Evolutionary conservation across 2,888 invertebrate species (phyloP), one percentile per base, ranked within the genome.

Genomic region (Ryuthela nishihirai): DNA sequence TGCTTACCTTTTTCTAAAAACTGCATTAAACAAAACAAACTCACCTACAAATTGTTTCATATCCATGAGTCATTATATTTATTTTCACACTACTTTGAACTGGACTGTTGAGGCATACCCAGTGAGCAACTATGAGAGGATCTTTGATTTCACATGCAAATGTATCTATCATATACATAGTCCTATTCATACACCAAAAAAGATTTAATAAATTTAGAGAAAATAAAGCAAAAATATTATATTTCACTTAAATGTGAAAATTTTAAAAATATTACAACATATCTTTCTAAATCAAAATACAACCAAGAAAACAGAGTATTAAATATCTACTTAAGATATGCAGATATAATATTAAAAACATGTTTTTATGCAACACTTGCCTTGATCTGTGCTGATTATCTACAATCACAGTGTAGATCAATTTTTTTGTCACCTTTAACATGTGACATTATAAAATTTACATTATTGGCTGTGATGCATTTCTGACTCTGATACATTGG

Each of bases 41-140:
- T 23, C 38, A 75, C 75, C 73, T 73, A 65, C 64, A 69, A 29
- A 73, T 68, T 20, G 69, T 71, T 62, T 78, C 78, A 65, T 77
- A 78, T 32, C 74, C 72, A 43, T 71, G 70, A 35, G 75, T 74
- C 47, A 73, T 84, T 64, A 97, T 92, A 72, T 90, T 91, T 46
- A 97, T 89, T 76, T 93, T 91, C 2, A 95, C 93, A 73, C 92
- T 92, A 0, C 93, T 91, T 75, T 93, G 89, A 2, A 90, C 91
- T 0, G 94, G 92, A 65, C 92, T 92, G 75, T 93, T 95, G 67
- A 94, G 79, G 1, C 92, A 90, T 72, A 92, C 92, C 94, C 94
- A 95, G 72, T 97, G 95, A 0, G 93, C 91, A 24, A 92, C 87
- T 43, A 97, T 92, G 47, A 94, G 80, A 0, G 97, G 95, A 77